Percentiles rank a stretch among this genome's conserved stretches.
Evolutionary conservation across 2,797 vertebrate genomes (phyloP).

Genomic region (Cheracebus regulus): DNA sequence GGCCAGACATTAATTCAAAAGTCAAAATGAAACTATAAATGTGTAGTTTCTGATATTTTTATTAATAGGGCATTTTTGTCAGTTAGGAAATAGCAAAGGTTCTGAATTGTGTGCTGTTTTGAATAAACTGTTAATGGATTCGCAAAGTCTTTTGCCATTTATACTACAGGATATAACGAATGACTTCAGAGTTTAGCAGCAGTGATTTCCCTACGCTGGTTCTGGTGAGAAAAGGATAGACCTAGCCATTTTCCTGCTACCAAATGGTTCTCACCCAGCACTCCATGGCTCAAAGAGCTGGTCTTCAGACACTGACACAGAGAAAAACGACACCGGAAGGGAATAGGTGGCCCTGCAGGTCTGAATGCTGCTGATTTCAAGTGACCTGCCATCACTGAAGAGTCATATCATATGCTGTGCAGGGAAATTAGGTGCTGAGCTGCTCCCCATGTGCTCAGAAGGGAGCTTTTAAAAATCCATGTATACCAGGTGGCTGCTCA

Average conservation of each 20-base stretch:
- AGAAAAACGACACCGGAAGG: neutral
- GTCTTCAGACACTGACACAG: neutral
- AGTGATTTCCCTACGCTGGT: neutral
- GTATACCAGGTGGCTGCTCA: neutral
- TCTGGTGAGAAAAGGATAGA: neutral
- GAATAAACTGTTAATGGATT: constrained; percentile 57
- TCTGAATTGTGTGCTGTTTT: constrained; percentile 55
- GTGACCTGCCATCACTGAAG: neutral
- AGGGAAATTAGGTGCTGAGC: neutral
- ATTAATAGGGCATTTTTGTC: constrained; percentile 59
- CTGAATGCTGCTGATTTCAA: constrained; percentile 24
- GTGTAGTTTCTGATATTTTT: constrained; percentile 52
- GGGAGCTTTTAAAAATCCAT: neutral
- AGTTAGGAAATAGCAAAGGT: constrained; percentile 44
- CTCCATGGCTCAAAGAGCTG: neutral
- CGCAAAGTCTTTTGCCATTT: neutral
- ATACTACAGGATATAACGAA: neutral
- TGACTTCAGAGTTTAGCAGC: neutral
- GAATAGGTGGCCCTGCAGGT: neutral
- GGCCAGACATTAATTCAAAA: constrained; percentile 43
- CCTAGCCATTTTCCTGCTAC: neutral
- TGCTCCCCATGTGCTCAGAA: neutral
- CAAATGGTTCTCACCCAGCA: neutral
- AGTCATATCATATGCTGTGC: neutral
- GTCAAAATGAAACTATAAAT: constrained; percentile 16